These are phyloP conservation scores for Erynnis tages DNA, from an alignment of 2,888 invertebrate genomes.

Conservation along the genomic window DNA sequence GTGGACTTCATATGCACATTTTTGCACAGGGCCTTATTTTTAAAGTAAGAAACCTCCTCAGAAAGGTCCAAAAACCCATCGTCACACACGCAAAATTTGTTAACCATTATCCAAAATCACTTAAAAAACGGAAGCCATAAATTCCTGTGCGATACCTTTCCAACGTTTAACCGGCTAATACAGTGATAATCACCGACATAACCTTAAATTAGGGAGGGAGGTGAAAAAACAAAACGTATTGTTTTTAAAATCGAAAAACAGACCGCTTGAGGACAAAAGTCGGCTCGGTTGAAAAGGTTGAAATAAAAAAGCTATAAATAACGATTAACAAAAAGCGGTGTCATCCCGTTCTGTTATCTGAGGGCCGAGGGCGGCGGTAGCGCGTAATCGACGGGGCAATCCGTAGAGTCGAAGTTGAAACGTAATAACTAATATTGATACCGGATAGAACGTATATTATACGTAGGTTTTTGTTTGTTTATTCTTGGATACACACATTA, in stretches of 20 bases:
- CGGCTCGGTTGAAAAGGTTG: slow-evolving; percentile 54
- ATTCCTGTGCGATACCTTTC: slow-evolving; percentile 3
- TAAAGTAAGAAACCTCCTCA: no score
- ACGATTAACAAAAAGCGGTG: slow-evolving; percentile 78
- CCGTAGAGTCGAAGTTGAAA: slow-evolving; percentile 43
- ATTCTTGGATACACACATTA: no score
- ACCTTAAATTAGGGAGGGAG: slow-evolving; percentile 17
- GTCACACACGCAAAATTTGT: no score
- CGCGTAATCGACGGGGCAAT: slow-evolving; percentile 43
- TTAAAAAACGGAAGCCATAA: slow-evolving; percentile 15
- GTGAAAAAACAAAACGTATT: slow-evolving; percentile 20
- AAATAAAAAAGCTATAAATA: slow-evolving; percentile 74
- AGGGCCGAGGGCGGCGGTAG: slow-evolving; percentile 42
- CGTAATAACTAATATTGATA: slow-evolving; percentile 7
- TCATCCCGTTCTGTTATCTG: slow-evolving; percentile 75
- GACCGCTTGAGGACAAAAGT: slow-evolving; percentile 52
- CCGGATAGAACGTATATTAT: background rate
- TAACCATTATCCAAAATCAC: background rate
- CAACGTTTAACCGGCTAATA: slow-evolving; percentile 23
- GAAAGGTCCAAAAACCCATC: no score
- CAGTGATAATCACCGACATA: slow-evolving; percentile 26
- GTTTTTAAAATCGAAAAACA: slow-evolving; percentile 27
- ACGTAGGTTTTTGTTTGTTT: background rate
- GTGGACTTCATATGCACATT: no score
- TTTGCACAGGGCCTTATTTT: no score